Base-by-base conservation (phyloP, 1,140 invertebrate species). In the Cepaea nemoralis region DNA sequence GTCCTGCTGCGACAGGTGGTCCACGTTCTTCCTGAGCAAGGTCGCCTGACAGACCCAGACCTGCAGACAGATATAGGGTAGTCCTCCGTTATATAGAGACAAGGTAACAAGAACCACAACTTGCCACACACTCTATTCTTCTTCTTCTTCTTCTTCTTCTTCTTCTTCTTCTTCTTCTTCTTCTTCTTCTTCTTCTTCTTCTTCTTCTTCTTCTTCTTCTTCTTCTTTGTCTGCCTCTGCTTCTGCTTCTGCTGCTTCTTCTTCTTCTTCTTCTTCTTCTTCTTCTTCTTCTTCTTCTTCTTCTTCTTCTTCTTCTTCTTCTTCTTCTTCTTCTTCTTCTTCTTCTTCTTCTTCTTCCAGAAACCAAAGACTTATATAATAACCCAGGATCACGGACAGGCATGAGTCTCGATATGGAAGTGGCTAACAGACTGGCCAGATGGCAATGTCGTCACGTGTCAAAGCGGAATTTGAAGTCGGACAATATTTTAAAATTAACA, bases 21-120 rank as follows among this genome's bases (percentile, higher is more conserved):
- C 76, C 16, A 78, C 83, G 66, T 75, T 78, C 48, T 83, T 83
- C 16, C 80, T 66, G 0, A 83, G 48, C 22, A 80, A 35, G 22
- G 59, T 10, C 10, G 59, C 59, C 1, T 27, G 5, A 3, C 27
- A 6, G 22, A 63, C n/a, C 19, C 50, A 55, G 8, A 55, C 22
- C 50, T 55, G 50, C 19, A 5, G 19, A 55, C n/a, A n/a, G n/a
- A n/a, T n/a, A n/a, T n/a, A n/a, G n/a, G n/a, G n/a, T n/a, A n/a
- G n/a, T n/a, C n/a, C n/a, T n/a, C n/a, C n/a, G n/a, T n/a, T n/a
- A n/a, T n/a, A n/a, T n/a, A n/a, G n/a, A n/a, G n/a, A n/a, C n/a
- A n/a, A n/a, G n/a, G n/a, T n/a, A n/a, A n/a, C n/a, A n/a, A n/a
- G n/a, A n/a, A n/a, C n/a, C n/a, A n/a, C n/a, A n/a, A n/a, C 42